Evolutionary conservation across 2,888 invertebrate genomes (phyloP).

Genomic region (Dexiosoma caninum): DNA sequence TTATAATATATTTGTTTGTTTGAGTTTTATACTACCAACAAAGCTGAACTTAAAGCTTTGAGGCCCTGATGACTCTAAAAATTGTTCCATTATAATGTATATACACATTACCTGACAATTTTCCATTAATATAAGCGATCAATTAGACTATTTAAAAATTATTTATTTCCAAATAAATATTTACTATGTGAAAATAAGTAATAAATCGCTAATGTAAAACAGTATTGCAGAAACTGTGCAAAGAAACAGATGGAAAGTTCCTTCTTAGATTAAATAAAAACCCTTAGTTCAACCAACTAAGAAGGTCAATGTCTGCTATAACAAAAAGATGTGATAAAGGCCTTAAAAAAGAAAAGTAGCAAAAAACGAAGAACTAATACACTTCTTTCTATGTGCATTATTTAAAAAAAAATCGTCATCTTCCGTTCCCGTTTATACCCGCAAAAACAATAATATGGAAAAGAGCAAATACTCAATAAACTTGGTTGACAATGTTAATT

Average conservation of each 20-base stretch:
- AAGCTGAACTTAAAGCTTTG: conserved; percentile 68
- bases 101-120: conserved; percentile 21
- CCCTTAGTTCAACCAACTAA: background rate
- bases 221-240: background rate
- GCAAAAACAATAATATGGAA: background rate
- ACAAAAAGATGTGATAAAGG: background rate
- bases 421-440: background rate
- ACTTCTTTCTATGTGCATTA: background rate
- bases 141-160: background rate
- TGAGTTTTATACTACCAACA: conserved; percentile 69
- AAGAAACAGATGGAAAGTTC: background rate
- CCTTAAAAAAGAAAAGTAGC: background rate
- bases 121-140: conserved; percentile 33
- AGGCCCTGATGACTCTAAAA: conserved; percentile 69
- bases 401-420: background rate
- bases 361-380: background rate
- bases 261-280: background rate
- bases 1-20: conserved; percentile 53
- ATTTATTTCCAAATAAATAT: background rate
- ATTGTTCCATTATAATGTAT: conserved; percentile 14
- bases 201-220: conserved; percentile 26
- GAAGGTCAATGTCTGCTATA: background rate
- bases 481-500: no score
- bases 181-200: conserved; percentile 25
- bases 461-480: background rate